Conservation (phyloP, 2,113 vertebrate species). For the Melozone crissalis region DNA sequence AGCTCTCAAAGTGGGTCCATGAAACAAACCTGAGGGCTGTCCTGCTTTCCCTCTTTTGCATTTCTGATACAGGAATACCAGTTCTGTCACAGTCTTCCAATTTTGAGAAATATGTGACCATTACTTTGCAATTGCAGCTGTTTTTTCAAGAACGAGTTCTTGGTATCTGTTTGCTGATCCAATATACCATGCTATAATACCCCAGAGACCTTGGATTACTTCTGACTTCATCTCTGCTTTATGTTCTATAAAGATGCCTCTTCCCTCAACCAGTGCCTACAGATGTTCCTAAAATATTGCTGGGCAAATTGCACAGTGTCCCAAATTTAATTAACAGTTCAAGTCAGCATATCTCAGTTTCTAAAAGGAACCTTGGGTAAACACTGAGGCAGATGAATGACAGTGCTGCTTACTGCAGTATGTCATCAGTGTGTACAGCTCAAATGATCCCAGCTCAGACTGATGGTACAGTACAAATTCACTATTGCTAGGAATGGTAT, state of each 20-base stretch:
- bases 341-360: slow-evolving; percentile 14
- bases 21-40: background rate
- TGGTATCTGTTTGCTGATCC: slow-evolving; percentile 3
- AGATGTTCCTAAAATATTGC: slow-evolving; percentile 42
- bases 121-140: background rate
- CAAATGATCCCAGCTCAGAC: background rate
- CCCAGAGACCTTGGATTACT: background rate
- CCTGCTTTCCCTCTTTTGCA: background rate
- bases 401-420: background rate
- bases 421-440: background rate
- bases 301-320: slow-evolving; percentile 13
- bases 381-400: background rate
- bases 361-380: background rate
- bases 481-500: background rate
- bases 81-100: background rate
- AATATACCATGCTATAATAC: background rate
- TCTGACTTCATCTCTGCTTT: slow-evolving; percentile 37
- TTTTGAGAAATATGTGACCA: background rate
- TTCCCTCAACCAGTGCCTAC: background rate
- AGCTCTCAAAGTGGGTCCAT: background rate
- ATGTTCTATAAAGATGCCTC: slow-evolving; percentile 29
- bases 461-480: background rate
- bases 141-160: background rate
- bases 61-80: background rate
- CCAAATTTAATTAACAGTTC: slow-evolving; percentile 50